These are phyloP conservation scores for Cryptops parisi DNA, from an alignment of 2,888 invertebrate genomes.

Conservation along the genomic window DNA sequence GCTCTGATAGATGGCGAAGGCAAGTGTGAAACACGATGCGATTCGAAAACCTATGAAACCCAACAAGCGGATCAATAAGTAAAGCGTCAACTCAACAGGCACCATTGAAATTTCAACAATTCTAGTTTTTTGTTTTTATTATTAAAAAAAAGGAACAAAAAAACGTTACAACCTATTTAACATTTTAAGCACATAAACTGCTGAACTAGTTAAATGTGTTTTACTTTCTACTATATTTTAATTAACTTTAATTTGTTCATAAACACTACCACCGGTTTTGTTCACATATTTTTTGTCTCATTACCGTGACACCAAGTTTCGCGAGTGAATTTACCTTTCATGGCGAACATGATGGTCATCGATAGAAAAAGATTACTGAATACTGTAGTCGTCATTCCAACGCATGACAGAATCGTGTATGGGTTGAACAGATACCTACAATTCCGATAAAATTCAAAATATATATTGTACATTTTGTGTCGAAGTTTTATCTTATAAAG, in stretches of 20 bases:
- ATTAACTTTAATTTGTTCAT: background rate
- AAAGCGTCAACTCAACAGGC: no score
- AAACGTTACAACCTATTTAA: no score
- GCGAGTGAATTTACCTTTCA: slow-evolving; percentile 45
- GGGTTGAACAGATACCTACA: slow-evolving; percentile 68
- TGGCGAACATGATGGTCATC: slow-evolving; percentile 51
- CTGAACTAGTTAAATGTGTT: no score
- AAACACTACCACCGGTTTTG: background rate
- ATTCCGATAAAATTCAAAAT: slow-evolving; percentile 15
- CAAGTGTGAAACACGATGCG: no score
- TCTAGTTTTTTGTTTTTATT: no score
- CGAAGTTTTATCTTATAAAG: background rate
- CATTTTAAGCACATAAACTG: no score
- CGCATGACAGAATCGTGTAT: slow-evolving; percentile 69
- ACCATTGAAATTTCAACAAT: no score
- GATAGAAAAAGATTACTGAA: slow-evolving; percentile 73
- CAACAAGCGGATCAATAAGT: no score
- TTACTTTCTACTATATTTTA: no score
- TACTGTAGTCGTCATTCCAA: slow-evolving; percentile 77
- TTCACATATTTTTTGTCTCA: background rate
- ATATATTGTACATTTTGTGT: background rate
- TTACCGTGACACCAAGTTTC: slow-evolving; percentile 12
- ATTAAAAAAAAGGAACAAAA: no score
- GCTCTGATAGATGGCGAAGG: slow-evolving; percentile 65
- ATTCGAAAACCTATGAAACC: no score